These are phyloP conservation scores for Chrysochloris asiatica DNA, from an alignment of 2,113 vertebrate species.

Conservation along the genomic window DNA sequence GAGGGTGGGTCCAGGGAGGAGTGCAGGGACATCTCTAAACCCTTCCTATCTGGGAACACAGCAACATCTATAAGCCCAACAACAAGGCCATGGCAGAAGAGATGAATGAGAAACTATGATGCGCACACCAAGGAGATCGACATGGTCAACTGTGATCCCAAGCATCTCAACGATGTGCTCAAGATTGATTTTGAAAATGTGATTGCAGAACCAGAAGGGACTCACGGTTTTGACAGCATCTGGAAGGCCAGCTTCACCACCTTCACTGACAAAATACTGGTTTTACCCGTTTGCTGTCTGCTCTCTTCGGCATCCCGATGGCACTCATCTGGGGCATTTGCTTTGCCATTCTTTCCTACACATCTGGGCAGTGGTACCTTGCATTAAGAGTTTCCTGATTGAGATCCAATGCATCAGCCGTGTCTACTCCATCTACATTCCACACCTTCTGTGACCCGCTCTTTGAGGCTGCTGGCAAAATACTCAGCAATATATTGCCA, in stretches of 20 bases:
- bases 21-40: slow-evolving; percentile 91
- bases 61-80: slow-evolving; percentile 99
- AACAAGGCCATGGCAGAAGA: slow-evolving; percentile 98
- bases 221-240: slow-evolving; percentile 98
- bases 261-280: slow-evolving; percentile 99
- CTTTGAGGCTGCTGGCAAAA: slow-evolving; percentile 95
- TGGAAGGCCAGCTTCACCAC: slow-evolving; percentile 99
- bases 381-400: slow-evolving; percentile 97
- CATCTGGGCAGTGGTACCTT: slow-evolving; percentile 98
- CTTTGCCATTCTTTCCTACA: slow-evolving; percentile 99
- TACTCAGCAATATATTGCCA: slow-evolving; percentile 92
- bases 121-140: slow-evolving; percentile 98
- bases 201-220: slow-evolving; percentile 97
- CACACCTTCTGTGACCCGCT: slow-evolving; percentile 97
- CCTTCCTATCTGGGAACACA: slow-evolving; percentile 94
- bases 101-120: slow-evolving; percentile 92
- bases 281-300: slow-evolving; percentile 96
- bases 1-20: slow-evolving; percentile 16
- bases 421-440: slow-evolving; percentile 96
- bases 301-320: slow-evolving; percentile 95
- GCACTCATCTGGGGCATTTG: slow-evolving; percentile 98
- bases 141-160: slow-evolving; percentile 97
- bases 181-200: slow-evolving; percentile 99
- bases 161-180: slow-evolving; percentile 95
- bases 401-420: slow-evolving; percentile 97